Base-by-base conservation (phyloP, 1,140 invertebrate species). In the Cydia strobilella region DNA sequence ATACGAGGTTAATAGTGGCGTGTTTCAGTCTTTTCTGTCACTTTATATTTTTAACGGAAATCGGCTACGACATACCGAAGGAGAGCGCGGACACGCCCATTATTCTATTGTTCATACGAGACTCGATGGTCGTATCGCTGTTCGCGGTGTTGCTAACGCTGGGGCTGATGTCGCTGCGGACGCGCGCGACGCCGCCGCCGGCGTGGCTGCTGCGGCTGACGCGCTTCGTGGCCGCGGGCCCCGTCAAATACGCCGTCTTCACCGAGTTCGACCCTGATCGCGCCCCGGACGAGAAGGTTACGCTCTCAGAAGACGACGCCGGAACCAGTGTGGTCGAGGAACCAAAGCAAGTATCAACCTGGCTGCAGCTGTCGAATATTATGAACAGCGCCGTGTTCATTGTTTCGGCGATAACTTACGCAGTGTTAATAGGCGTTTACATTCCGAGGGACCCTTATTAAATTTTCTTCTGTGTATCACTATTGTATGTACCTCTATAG, bases 11-110 rank as follows among this genome's bases (percentile, higher is more conserved):
- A 27, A 73, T 84, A 18, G 73, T 93, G 18, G 77, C 83, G n/a
- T 91, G 86, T 74, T 93, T 93, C 74, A 91, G 87, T 80, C 82
- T 93, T n/a, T 88, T 89, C 20, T 85, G 86, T 39, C 91, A 93
- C 72, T 93, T 91, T 65, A 84, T 76, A 13, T 89, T 89, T 81
- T 75, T 91, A 6, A 87, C 81, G 6, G 87, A 93, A 82, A 90
- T 93, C 20, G 88, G 89, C 31, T 88, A 87, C 54, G 80, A 87
- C 42, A 84, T 93, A 51, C 90, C 90, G 2, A 93, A 91, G 75
- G 85, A 91, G 54, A 87, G 90, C 75, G 79, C 87, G 0, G 88
- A 91, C 45, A 91, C 89, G 13, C 91, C 90, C 0, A 87, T 91
- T 27, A 82, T 93, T 18, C 75, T 92, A 9, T 74, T 92, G 63